Base-by-base conservation (phyloP, 2,797 vertebrate species). In the Chloroceryle inda region DNA sequence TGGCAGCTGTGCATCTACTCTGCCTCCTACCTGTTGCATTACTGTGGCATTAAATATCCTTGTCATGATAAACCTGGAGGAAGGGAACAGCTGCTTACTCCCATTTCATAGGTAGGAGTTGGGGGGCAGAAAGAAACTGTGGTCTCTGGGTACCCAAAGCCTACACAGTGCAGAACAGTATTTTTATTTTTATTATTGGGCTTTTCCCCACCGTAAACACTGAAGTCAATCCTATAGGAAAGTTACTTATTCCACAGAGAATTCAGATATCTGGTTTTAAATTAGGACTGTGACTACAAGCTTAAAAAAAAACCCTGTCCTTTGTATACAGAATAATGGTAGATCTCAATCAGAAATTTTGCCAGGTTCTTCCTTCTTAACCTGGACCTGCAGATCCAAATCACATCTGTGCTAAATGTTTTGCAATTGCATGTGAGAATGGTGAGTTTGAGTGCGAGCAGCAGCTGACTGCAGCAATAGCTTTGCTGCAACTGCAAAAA, bases 1-100 rank as follows among this genome's bases (percentile, higher is more conserved):
- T 1, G 2, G 17, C 40, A 75, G 53, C 59, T 19, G 7, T 19
- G 13, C 42, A 13, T 16, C 45, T 71, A 4, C 47, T 3, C 45
- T 62, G 20, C 27, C 38, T 35, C 73, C 42, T n/a, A 37, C 44
- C 33, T 15, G 0, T 35, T 47, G 40, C 13, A 0, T 10, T 67
- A 21, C 56, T 5, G 0, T 10, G 56, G 37, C 49, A 6, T 23
- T 38, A 5, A 78, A 38, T 49, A 11, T 3, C 6, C 0, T 26
- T 8, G 5, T 31, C 10, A 1, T 3, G 44, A 45, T 11, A 7
- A 27, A 33, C 11, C 24, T 44, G 4, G 42, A 31, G 45, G 52
- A 81, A 53, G 49, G 37, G 11, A 27, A 14, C 53, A 14, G 44
- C 44, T 88, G 85, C 18, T 72, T 35, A 4, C 9, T 44, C 38